Evolutionary conservation across 2,113 vertebrate species (phyloP), one percentile per base, ranked within the genome.

Genomic region (Gnathonemus longibarbis): DNA sequence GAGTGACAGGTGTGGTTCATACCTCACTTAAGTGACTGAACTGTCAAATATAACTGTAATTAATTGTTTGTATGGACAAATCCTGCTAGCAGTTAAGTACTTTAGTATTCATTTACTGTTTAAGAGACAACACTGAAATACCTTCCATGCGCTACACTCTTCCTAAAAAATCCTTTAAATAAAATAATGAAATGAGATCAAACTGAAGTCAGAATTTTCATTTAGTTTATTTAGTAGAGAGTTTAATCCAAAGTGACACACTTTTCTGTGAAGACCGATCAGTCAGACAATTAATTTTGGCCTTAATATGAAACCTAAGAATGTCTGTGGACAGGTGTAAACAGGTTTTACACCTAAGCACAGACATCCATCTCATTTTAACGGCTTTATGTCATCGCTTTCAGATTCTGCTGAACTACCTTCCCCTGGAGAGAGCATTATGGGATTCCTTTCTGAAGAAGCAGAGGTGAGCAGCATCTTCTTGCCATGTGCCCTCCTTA

Each of bases 391-490:
- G 24, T 62, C 17, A 19, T 88, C 90, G 31, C 88, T 91, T 66
- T 15, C 93, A 99, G 98, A 97, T 99, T 91, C 97, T 99, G 89
- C 94, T 99, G 31, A 99, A 99, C 94, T 99, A 98, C 93, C 97
- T 99, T 88, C 98, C 98, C 56, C 91, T 95, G 86, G 97, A 99
- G 91, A 97, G 96, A 93, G 94, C 95, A 2, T 91, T 97, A 93
- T 99, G 98, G 98, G 97, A 95, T 42, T 95, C 97, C 9, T 96
- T 97, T 92, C 94, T 99, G 93, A 96, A 97, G 92, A 99, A 99
- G 89, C 98, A 99, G 94, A 97, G 98, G 98, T 99, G 93, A 96
- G 92, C 27, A 21, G 53, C 42, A 46, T 53, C 89, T n/a, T 9
- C 5, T 53, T 88, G 53, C 35, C 27, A 13, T 0, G 3, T 13